Percentiles rank a stretch among this genome's conserved stretches.
Evolutionary conservation across 2,888 invertebrate species (phyloP).

Genomic region (Polydrusus pterygomalis): DNA sequence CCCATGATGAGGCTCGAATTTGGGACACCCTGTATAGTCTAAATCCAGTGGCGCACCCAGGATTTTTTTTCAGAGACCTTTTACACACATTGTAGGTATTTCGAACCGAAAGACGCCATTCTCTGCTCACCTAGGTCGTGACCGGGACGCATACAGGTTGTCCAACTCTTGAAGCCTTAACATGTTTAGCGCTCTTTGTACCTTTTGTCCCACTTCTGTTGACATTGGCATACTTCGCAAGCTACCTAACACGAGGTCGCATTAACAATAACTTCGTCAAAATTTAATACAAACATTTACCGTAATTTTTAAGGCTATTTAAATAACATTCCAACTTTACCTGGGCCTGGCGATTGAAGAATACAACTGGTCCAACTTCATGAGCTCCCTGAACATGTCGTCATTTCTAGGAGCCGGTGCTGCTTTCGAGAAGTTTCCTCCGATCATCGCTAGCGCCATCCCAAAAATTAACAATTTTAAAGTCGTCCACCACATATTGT

Average conservation of each 20-base stretch:
- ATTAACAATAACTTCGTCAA: constrained; percentile 35
- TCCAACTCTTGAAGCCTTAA: constrained; percentile 70
- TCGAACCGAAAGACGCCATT: not conserved
- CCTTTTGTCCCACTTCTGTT: constrained; percentile 66
- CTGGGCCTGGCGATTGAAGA: constrained; percentile 66
- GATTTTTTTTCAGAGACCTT: no score
- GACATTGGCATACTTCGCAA: constrained; percentile 69
- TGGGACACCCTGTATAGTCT: no score
- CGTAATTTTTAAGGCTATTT: no score
- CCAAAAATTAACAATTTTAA: constrained; percentile 65
- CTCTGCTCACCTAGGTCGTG: constrained; percentile 70
- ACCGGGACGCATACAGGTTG: constrained; percentile 69
- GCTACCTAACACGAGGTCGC: constrained; percentile 70
- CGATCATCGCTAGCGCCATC: constrained; percentile 61
- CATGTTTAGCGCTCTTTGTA: constrained; percentile 71
- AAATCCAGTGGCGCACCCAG: no score
- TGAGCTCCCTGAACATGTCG: constrained; percentile 63
- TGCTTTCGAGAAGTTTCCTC: constrained; percentile 55
- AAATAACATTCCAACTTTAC: constrained; percentile 57
- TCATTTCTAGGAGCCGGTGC: constrained; percentile 62
- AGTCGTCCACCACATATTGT: constrained; percentile 65
- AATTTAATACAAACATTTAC: no score
- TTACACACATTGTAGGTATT: no score
- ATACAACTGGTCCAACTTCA: constrained; percentile 65
- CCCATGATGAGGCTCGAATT: no score